Base-by-base conservation (phyloP, 1,140 invertebrate species). In the Drosophila virilis region DNA sequence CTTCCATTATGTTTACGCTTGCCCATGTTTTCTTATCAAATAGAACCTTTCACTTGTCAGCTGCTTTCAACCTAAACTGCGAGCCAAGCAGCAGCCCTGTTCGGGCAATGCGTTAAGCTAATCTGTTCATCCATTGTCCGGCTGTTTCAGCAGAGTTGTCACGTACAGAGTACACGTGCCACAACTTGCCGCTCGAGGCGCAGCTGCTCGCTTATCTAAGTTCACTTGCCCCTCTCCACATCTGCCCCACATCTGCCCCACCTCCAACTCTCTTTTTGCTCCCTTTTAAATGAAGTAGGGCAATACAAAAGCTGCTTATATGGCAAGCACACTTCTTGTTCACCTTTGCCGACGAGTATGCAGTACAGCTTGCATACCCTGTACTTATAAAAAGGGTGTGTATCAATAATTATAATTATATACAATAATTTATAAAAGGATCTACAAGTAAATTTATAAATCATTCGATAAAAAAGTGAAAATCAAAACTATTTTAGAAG, bases 231-330 rank as follows among this genome's bases (percentile, higher is more conserved):
- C 28, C 6, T 46, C 37, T 0, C 22, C 5, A 28, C 22, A 28
- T 8, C 35, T 32, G 12, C 22, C 40, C 22, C 5, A 28, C 22
- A 28, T 8, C 35, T 32, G 12, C 22, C 40, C 2, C 13, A 35
- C 37, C 37, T 54, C 37, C 17, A 50, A 38, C 28, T 52, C 33
- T 38, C 51, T 15, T 17, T 50, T n/a, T 40, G 61, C 33, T 66
- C 15, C 13, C 38, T 32, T 54, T 43, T 45, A 74, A 74, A 74
- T 71, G 61, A 75, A 70, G 66, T 60, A 70, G 61, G 66, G 61
- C 66, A 75, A 42, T 62, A 78, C 61, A 61, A 75, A 78, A 76
- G 76, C 76, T 59, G 66, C 76, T 78, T 76, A 76, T 58, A 61
- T 71, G 73, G 57, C 37, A 51, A 59, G 62, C 38, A 48, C 43